A percentile compares a stretch with the other conserved stretches of the same genome.
phyloP scores from a whole-genome alignment of 2,888 invertebrate species.

The Athalia cordata region DNA sequence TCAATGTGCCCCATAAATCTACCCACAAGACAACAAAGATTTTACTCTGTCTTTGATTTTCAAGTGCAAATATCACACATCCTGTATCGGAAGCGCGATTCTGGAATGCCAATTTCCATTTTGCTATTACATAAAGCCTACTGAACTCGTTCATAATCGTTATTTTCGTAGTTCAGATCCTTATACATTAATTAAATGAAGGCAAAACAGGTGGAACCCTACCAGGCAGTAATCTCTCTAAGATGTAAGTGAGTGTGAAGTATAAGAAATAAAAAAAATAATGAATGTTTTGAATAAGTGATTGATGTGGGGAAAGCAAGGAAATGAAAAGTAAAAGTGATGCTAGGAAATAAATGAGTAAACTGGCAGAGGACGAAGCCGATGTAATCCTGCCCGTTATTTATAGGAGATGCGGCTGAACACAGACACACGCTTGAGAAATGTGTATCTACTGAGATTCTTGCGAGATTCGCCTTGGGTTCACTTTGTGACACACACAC shows the following conservation, averaged over 20 bases:
- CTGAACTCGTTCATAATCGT: background rate
- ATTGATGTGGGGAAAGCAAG: slow-evolving; percentile 34
- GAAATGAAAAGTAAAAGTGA: slow-evolving; percentile 45
- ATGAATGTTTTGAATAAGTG: slow-evolving; percentile 28
- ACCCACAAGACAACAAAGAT: too few species aligned
- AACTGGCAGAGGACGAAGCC: slow-evolving; percentile 63
- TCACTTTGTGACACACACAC: slow-evolving; percentile 70
- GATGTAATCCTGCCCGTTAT: slow-evolving; percentile 72
- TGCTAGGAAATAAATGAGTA: slow-evolving; percentile 54
- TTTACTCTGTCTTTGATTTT: too few species aligned
- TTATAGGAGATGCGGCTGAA: slow-evolving; percentile 73
- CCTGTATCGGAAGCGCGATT: too few species aligned
- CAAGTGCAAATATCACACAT: too few species aligned
- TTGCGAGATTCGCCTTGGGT: slow-evolving; percentile 72
- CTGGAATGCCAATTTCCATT: too few species aligned
- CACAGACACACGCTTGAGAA: slow-evolving; percentile 65
- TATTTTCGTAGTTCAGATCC: slow-evolving; percentile 1
- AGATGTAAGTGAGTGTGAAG: slow-evolving; percentile 43
- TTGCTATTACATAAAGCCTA: too few species aligned
- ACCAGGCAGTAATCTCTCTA: slow-evolving; percentile 40
- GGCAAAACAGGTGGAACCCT: slow-evolving; percentile 36
- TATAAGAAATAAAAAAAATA: slow-evolving; percentile 13
- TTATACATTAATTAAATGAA: slow-evolving; percentile 23
- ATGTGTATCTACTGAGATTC: slow-evolving; percentile 68
- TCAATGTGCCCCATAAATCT: too few species aligned